Evolutionary conservation across 2,797 vertebrate species (phyloP).

Genomic region (Hozukius guyotensis): DNA sequence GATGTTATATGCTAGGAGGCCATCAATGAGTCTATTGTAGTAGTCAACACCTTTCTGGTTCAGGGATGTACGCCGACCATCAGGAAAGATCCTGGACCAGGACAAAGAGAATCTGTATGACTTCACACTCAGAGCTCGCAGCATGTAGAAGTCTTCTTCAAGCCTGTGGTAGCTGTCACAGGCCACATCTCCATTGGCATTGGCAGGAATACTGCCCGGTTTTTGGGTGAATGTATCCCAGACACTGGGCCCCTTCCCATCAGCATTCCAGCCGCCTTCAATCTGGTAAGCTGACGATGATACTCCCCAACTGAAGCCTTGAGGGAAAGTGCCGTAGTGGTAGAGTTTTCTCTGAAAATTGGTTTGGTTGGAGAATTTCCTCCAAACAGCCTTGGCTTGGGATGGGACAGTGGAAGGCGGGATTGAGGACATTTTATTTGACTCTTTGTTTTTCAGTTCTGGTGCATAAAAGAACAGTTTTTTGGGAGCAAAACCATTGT

Average conservation of each 20-base stretch:
- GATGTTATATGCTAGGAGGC: conserved; percentile 85
- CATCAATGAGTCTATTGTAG: conserved; percentile 90
- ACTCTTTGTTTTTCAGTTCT: neutral
- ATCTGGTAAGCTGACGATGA: conserved; percentile 92
- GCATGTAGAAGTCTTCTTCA: conserved; percentile 90
- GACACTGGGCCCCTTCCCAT: conserved; percentile 90
- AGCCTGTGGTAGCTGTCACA: conserved; percentile 92
- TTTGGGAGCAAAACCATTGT: neutral
- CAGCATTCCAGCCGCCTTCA: conserved; percentile 93
- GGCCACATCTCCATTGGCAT: conserved; percentile 85
- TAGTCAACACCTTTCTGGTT: conserved; percentile 89
- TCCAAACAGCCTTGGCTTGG: neutral
- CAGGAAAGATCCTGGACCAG: conserved; percentile 94
- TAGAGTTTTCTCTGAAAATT: conserved; percentile 83
- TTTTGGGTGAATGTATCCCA: conserved; percentile 93
- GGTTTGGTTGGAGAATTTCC: neutral
- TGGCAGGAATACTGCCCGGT: conserved; percentile 77
- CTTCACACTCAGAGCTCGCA: conserved; percentile 88
- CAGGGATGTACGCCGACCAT: conserved; percentile 81
- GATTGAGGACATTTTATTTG: neutral
- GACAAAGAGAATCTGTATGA: conserved; percentile 92
- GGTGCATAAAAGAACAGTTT: neutral
- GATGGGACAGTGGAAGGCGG: neutral
- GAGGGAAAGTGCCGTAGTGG: conserved; percentile 88
- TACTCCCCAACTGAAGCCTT: conserved; percentile 90